Base-by-base conservation (phyloP, 2,888 invertebrate species). In the Melanostoma scalare region DNA sequence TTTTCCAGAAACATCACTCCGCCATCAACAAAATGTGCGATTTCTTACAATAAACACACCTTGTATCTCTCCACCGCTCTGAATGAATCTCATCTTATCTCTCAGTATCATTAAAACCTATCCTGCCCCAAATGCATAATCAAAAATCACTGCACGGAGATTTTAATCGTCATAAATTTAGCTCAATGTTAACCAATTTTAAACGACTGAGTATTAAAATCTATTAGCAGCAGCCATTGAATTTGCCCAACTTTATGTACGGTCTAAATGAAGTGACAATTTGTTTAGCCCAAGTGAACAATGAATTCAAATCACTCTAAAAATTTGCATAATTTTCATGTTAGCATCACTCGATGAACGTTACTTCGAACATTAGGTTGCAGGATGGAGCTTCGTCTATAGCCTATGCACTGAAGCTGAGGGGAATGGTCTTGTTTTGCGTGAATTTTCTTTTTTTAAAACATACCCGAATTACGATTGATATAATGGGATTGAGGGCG, bases 301-400 rank as follows among this genome's bases (percentile, higher is more conserved):
- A 68, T 67, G 52, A 74, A 79, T 53, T 72, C 60, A 74, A 79
- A 79, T 73, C 61, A 35, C 35, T 38, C 31, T 50, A 9, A 20
- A 61, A 72, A 80, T 75, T 80, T 80, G 46, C 80, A 80, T 80
- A 80, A 80, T 40, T 50, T 55, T 42, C 44, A 33, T 67, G 53
- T 67, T 63, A 63, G 50, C 50, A 63, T 63, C 30, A 35, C 46
- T 36, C 46, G 50, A 31, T 63, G n/a, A 5, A 50, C 50, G 36
- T 9, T 63, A 30, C 30, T 40, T 31, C 30, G 20, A 6, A 33
- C 61, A 46, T 60, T 30, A 30, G 20, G 20, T 20, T 42, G 6
- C 40, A 31, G 36, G 40, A 46, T 38, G 6, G 42, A 46, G 20
- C 20, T 20, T 20, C 20, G 20, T 20, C 20, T 20, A 20, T 20